Conservation (phyloP, 2,797 vertebrate genomes). For the Anniella stebbinsi region DNA sequence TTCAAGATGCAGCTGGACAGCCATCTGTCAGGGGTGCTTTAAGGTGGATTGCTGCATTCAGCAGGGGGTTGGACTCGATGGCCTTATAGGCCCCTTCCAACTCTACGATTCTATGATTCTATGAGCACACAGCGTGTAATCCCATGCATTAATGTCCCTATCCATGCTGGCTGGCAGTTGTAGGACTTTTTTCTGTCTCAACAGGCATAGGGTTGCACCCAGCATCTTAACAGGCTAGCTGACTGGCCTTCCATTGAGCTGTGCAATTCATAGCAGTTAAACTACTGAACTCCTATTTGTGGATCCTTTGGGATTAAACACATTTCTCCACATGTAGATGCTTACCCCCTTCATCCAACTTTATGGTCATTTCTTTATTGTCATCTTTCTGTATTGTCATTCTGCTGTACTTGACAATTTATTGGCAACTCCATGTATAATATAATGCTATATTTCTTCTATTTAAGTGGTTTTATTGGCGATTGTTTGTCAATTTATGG, state of each 20-base stretch:
- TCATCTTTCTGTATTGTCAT: no score
- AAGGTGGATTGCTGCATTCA: no score
- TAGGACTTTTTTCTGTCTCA: no score
- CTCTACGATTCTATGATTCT: no score
- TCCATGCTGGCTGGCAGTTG: no score
- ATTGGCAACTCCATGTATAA: background rate
- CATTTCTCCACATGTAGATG: background rate
- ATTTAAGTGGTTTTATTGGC: background rate
- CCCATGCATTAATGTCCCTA: no score
- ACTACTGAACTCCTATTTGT: background rate
- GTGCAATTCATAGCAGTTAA: background rate
- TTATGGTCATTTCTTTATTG: background rate
- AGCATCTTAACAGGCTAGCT: background rate
- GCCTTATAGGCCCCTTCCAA: no score
- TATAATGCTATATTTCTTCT: background rate
- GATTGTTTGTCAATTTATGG: background rate
- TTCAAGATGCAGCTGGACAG: no score
- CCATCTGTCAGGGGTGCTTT: no score
- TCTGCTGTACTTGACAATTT: background rate
- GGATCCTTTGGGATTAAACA: background rate
- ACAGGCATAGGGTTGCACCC: no score
- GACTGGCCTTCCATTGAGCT: background rate
- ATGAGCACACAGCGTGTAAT: no score
- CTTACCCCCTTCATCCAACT: background rate
- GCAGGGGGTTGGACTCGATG: no score